phyloP scores from a whole-genome alignment of 2,113 vertebrate species.

The Oreotragus oreotragus region DNA sequence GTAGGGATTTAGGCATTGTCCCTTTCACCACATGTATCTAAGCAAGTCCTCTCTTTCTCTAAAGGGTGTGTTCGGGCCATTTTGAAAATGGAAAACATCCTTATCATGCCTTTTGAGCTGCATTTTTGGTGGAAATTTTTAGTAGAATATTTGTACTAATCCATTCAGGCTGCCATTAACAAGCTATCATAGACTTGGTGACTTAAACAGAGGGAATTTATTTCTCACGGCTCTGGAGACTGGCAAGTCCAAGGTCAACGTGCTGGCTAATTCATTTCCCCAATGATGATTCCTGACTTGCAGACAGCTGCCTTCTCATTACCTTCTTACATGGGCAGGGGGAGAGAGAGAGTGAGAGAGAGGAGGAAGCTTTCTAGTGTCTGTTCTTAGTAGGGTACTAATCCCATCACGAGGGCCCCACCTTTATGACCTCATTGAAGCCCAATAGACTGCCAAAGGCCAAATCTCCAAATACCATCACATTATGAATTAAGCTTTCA shows the following conservation, averaged over 20 bases:
- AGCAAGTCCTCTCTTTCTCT: not conserved
- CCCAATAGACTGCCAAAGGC: not conserved
- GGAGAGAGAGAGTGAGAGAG: not conserved
- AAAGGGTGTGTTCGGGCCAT: not conserved
- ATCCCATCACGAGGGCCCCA: not conserved
- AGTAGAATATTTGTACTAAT: not conserved
- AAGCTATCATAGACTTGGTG: not conserved
- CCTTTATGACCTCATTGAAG: not conserved
- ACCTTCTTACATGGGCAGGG: no score
- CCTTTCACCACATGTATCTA: not conserved
- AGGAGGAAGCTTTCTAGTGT: not conserved
- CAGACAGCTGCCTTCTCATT: not conserved
- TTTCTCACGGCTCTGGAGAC: not conserved
- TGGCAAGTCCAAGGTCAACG: not conserved
- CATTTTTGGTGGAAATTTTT: conserved; percentile 1
- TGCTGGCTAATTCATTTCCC: not conserved
- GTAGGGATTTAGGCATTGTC: conserved; percentile 40
- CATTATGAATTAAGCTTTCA: not conserved
- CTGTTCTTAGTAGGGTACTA: not conserved
- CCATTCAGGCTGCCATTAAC: not conserved
- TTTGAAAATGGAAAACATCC: not conserved
- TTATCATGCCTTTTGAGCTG: not conserved
- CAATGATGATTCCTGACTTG: not conserved
- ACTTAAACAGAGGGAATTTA: not conserved
- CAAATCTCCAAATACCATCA: not conserved